Conservation (phyloP, 2,797 vertebrate genomes). For the Loris lydekkerianus region DNA sequence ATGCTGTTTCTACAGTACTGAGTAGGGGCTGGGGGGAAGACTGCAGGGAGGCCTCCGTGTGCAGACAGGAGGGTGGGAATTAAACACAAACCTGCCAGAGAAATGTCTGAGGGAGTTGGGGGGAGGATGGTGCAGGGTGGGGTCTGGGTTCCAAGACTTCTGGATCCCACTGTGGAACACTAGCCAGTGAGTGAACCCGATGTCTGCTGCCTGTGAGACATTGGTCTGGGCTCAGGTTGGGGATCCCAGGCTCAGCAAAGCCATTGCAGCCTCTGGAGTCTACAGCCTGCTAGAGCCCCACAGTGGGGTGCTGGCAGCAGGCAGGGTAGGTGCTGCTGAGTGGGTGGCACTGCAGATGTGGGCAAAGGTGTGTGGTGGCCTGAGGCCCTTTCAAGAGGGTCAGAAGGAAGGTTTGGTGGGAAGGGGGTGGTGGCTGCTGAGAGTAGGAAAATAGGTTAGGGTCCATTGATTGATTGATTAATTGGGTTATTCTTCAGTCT, state of each 20-base stretch:
- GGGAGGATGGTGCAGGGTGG: background rate
- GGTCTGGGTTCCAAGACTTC: background rate
- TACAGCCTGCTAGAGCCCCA: background rate
- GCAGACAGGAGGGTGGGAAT: background rate
- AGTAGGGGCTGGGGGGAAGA: background rate
- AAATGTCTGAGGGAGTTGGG: background rate
- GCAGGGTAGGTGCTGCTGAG: background rate
- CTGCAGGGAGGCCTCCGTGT: background rate
- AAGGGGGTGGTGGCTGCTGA: background rate
- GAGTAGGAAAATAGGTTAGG: conserved; percentile 25
- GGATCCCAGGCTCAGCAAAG: background rate
- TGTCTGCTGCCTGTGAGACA: background rate
- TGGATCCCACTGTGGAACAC: background rate
- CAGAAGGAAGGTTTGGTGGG: conserved; percentile 71
- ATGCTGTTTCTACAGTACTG: conserved; percentile 37
- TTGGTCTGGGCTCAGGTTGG: background rate
- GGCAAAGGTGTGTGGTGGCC: background rate
- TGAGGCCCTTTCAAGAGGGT: background rate
- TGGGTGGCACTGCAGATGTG: background rate
- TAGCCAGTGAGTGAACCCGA: background rate
- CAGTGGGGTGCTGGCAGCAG: background rate
- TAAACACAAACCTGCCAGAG: background rate
- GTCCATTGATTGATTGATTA: background rate
- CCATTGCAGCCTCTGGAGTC: background rate
- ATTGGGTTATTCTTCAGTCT: background rate